These are phyloP conservation scores for Anarhynchus alexandrinus DNA, from an alignment of 2,113 vertebrate species.

Conservation along the genomic window DNA sequence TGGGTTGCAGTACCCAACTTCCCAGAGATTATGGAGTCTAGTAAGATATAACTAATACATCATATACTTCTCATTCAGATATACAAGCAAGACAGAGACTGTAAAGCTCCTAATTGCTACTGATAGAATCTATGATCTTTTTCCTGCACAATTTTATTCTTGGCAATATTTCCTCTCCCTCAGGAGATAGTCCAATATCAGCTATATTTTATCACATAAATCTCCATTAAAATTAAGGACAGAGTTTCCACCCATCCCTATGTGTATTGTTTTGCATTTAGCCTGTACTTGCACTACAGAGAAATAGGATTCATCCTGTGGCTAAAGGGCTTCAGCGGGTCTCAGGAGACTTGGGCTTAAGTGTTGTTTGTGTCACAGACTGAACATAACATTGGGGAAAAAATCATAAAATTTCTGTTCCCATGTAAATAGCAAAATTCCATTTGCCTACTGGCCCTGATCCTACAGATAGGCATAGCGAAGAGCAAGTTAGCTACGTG, in stretches of 20 bases:
- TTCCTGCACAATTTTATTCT: background rate
- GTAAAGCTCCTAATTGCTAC: conserved; percentile 13
- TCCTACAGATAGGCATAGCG: background rate
- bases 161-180: conserved; percentile 19
- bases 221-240: conserved; percentile 45
- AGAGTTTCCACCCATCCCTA: background rate
- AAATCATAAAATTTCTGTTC: background rate
- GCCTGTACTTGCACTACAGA: background rate
- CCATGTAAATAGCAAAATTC: background rate
- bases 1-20: background rate
- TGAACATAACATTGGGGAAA: background rate
- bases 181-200: background rate
- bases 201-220: background rate
- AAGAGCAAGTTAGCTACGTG: background rate
- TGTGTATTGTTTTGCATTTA: background rate
- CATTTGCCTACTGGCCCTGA: background rate
- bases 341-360: background rate
- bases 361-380: background rate
- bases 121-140: conserved; percentile 5
- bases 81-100: background rate
- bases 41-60: background rate
- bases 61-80: background rate
- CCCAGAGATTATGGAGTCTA: background rate
- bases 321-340: background rate
- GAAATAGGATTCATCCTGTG: background rate